phyloP scores from a whole-genome alignment of 2,113 vertebrate genomes.

The Pseudois nayaur region DNA sequence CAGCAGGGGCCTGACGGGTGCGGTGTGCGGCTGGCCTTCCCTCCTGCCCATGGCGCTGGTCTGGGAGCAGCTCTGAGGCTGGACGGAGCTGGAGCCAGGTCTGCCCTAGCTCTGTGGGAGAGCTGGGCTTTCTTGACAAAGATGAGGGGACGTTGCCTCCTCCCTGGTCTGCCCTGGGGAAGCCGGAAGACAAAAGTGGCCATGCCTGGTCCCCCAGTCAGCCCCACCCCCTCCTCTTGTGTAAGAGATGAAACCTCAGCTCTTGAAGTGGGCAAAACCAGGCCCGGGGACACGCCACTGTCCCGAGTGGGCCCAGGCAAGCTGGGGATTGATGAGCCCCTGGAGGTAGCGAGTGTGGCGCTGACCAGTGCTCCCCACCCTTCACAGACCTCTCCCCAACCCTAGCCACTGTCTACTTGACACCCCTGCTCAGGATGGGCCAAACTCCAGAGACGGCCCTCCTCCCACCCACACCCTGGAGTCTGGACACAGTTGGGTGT shows the following conservation, averaged over 20 bases:
- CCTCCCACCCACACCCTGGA: not conserved
- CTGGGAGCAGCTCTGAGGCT: not conserved
- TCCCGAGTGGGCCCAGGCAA: not conserved
- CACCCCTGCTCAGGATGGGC: not conserved
- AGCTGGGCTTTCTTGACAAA: not conserved
- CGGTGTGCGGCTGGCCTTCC: not conserved
- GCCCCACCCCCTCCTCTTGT: not conserved
- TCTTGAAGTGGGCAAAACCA: not conserved
- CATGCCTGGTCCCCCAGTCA: too few species aligned
- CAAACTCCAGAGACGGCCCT: not conserved
- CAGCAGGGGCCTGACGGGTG: not conserved
- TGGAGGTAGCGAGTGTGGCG: rapidly evolving
- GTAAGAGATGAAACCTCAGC: not conserved
- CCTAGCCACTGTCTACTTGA: not conserved
- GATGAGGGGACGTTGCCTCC: not conserved
- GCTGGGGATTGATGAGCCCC: not conserved
- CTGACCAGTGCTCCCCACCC: not conserved
- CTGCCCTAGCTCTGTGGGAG: not conserved
- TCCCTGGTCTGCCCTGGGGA: not conserved
- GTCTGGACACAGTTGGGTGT: not conserved
- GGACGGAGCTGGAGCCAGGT: not conserved
- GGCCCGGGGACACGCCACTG: not conserved
- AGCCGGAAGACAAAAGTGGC: not conserved
- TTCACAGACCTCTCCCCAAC: not conserved
- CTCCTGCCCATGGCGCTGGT: not conserved